Conservation (phyloP, 92 coral and sea anemone species). For the Epizoanthus stellaris region DNA sequence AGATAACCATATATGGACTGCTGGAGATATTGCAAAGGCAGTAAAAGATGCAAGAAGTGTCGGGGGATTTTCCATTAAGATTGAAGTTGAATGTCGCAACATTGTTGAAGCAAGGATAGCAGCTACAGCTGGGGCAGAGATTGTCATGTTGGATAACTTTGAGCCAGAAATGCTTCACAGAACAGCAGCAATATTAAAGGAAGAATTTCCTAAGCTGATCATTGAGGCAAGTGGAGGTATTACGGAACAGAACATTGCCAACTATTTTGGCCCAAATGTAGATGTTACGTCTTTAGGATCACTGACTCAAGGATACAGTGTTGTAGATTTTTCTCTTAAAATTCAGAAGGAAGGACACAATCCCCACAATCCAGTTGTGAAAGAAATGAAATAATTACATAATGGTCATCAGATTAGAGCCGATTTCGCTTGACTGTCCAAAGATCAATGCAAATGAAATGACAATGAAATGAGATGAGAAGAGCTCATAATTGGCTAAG, state of each 20-base stretch:
- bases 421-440: no score
- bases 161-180: constrained; percentile 81
- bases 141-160: constrained; percentile 95
- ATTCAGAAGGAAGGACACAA: constrained; percentile 87
- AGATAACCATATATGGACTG: constrained; percentile 98
- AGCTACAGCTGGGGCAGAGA: constrained; percentile 86
- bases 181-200: constrained; percentile 75
- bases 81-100: constrained; percentile 98
- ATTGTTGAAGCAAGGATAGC: constrained; percentile 90
- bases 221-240: constrained; percentile 99
- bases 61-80: constrained; percentile 94
- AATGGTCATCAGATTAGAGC: neutral
- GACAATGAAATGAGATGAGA: no score
- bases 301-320: constrained; percentile 83
- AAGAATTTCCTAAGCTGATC: constrained; percentile 80
- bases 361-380: constrained; percentile 83
- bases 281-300: constrained; percentile 94
- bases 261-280: constrained; percentile 87
- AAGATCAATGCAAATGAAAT: no score
- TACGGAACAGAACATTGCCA: constrained; percentile 65
- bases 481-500: no score
- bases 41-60: constrained; percentile 84
- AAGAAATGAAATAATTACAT: constrained; percentile 48
- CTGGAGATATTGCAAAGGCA: constrained; percentile 78
- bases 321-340: constrained; percentile 90